Percentiles rank a stretch among this genome's conserved stretches.
These are phyloP conservation scores for Carassius gibelio DNA, from an alignment of 2,113 vertebrate genomes.

Conservation along the genomic window DNA sequence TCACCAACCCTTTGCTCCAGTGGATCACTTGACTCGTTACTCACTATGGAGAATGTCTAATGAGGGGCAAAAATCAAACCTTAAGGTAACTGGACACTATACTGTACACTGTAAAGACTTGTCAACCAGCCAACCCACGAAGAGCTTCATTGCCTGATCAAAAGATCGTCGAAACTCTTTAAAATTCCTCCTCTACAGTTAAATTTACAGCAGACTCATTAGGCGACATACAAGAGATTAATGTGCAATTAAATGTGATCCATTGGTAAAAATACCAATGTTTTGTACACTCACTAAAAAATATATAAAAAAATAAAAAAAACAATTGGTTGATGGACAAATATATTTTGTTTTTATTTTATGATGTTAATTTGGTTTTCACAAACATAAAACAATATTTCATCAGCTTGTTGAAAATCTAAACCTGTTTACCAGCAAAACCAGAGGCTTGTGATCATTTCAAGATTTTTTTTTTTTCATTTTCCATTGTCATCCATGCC, in stretches of 20 bases:
- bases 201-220: conserved; percentile 81
- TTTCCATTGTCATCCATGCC: conserved; percentile 45
- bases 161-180: conserved; percentile 78
- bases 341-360: background rate
- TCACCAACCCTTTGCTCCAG: conserved; percentile 35
- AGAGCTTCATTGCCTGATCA: conserved; percentile 77
- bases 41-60: conserved; percentile 71
- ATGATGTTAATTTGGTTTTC: background rate
- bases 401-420: background rate
- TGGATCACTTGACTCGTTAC: conserved; percentile 53
- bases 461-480: conserved; percentile 61
- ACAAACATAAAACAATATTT: background rate
- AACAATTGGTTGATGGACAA: background rate
- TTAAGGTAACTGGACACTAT: conserved; percentile 76
- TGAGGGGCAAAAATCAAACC: conserved; percentile 75
- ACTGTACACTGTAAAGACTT: conserved; percentile 80
- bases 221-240: conserved; percentile 81
- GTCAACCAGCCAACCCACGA: conserved; percentile 60
- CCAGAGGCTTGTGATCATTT: background rate
- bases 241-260: conserved; percentile 80
- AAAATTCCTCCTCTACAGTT: conserved; percentile 82
- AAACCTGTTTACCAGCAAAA: background rate
- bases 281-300: conserved; percentile 59
- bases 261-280: conserved; percentile 68
- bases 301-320: too few relatives aligned